Evolutionary conservation across 2,888 invertebrate species (phyloP), one percentile per base, ranked within the genome.

Genomic region (Meta bourneti): DNA sequence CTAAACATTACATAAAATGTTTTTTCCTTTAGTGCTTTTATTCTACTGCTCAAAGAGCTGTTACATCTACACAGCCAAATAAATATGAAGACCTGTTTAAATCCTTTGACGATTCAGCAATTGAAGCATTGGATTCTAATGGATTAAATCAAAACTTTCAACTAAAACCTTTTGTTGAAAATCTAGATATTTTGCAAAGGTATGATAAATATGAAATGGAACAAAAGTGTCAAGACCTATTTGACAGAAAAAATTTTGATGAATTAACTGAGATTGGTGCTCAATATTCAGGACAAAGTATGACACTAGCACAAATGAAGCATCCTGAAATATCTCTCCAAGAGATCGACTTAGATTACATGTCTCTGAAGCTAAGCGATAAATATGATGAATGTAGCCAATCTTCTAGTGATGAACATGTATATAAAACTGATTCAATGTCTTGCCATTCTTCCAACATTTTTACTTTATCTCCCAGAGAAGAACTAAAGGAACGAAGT

Each of bases 261-360:
- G 61, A 61, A 0, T 16, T 61, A 6, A 11, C 4, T 61, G 61
- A 61, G 4, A 61, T 16, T 61, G 61, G 11, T 16, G 11, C 61
- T 16, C 61, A 61, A 8, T 16, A 9, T 61, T 61, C 61, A 61
- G 11, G 61, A 16, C 61, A 7, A 61, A 9, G 61, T 61, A 16
- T 0, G 51, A 51, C n/a, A n/a, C 13, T 61, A 0, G 6, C 20
- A 61, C 19, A 11, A 20, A 7, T 61, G 34, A 16, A 61, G 34
- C 11, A 61, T 13, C 75, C 74, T 20, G 84, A 84, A 54, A 61
- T 74, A 48, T 54, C 74, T 61, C 61, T 84, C 7, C 54, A 84
- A 54, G 84, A 84, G 61, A 72, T 84, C 4, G 84, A 84, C 34
- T 74, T 84, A 5, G 84, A 84, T 20, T 84, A 84, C 48, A 84